phyloP scores from a whole-genome alignment of 1,140 invertebrate genomes.

The Steinernema feltiae region DNA sequence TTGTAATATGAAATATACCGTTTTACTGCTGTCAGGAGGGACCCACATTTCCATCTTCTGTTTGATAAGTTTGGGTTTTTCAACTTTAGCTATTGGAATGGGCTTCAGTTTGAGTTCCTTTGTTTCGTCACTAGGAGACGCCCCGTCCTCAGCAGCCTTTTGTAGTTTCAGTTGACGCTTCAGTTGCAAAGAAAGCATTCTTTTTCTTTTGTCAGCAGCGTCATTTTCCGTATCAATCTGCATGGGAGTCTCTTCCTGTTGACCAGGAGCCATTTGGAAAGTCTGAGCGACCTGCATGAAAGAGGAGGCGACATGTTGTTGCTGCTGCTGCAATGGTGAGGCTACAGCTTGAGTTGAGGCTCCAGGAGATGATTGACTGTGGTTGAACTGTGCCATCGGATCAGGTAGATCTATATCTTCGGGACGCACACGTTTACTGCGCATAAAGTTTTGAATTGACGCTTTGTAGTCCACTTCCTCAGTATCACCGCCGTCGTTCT shows the following conservation, averaged over 20 bases:
- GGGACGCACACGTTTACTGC: conserved; percentile 36
- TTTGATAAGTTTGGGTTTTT: neutral
- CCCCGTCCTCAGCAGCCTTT: neutral
- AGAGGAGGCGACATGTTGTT: neutral
- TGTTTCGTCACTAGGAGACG: neutral
- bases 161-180: conserved; percentile 16
- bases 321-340: conserved; percentile 14
- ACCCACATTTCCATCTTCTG: conserved; percentile 11
- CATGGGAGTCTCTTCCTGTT: conserved; percentile 12
- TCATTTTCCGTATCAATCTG: conserved; percentile 15
- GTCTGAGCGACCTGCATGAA: neutral
- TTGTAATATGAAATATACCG: neutral
- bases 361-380: neutral
- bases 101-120: neutral
- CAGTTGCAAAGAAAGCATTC: conserved; percentile 31
- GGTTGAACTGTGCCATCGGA: no score
- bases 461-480: conserved; percentile 6
- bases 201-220: conserved; percentile 34
- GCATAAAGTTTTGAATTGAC: conserved; percentile 39
- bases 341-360: neutral
- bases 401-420: conserved; percentile 39
- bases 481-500: neutral
- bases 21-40: neutral
- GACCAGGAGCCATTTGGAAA: neutral
- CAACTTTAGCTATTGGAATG: neutral